Evolutionary conservation across 2,888 invertebrate genomes (phyloP), one percentile per base, ranked within the genome.

Genomic region (Bugulina stolonifera): DNA sequence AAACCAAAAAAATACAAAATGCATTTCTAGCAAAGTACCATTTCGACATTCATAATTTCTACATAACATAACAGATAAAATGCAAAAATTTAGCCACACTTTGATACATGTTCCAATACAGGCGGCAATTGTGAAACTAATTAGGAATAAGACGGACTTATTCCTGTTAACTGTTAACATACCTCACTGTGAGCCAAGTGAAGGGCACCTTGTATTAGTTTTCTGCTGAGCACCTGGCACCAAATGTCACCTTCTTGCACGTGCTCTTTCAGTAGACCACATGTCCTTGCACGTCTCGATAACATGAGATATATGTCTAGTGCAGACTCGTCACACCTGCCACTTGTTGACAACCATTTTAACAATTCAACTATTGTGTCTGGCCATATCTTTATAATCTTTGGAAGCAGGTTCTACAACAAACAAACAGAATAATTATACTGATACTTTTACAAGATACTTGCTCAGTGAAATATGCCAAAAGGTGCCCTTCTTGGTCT

Each of bases 361-460:
- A 64, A 32, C 3, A 64, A 32, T n/a, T 64, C 64, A 27, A 64
- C 64, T 64, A 64, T 64, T 22, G 64, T 64, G 5, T 64, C 64
- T 64, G 64, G 64, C 64, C 64, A 64, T 10, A 64, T 34, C 64
- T 64, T 64, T 10, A 32, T 32, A 14, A 64, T 64, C n/a, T 34
- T 64, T 64, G 64, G 64, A 14, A 64, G 32, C 32, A 64, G 27
- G 32, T 64, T 64, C 64, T 64, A 43, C 43, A 43, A 18, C 43
- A 43, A 43, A 43, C 18, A 43, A 43, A 43, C 43, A n/a, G n/a
- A n/a, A n/a, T n/a, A n/a, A n/a, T n/a, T n/a, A n/a, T n/a, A n/a
- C n/a, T n/a, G n/a, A n/a, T n/a, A n/a, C n/a, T n/a, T n/a, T n/a
- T n/a, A n/a, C n/a, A n/a, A n/a, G n/a, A n/a, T n/a, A n/a, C n/a